Evolutionary conservation across 2,113 vertebrate genomes (phyloP), one percentile per base, ranked within the genome.

Genomic region (Platycercus adscitus): DNA sequence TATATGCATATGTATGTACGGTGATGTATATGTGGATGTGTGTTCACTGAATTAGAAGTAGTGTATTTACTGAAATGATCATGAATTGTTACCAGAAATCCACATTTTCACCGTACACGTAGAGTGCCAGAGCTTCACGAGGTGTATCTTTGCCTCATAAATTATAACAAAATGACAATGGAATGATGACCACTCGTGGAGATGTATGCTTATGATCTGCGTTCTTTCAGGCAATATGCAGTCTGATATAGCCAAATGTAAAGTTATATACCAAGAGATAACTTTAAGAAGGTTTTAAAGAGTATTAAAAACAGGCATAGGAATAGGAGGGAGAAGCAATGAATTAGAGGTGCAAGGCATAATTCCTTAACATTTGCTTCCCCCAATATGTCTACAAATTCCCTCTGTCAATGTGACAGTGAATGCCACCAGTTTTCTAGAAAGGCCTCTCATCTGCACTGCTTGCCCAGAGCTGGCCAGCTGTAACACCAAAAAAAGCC

Each of bases 371-470:
- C 15, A 17, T 52, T 46, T 37, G 5, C 3, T 65, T 4, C 13
- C 13, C 6, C 3, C 5, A 26, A 7, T 7, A 14, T 2, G 1
- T 31, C 6, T 53, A 31, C 7, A 63, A 47, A 41, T 55, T 41
- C 16, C 9, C 4, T 39, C 19, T 31, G 8, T 63, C 39, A 63
- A 9, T 35, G 53, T 20, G 8, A 9, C 9, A 49, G n/a, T 43
- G 14, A 78, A 37, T 33, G 26, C 31, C 35, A 71, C 9, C 5
- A 16, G 39, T n/a, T 35, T 53, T 76, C 55, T 29, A 31, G 29
- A 55, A 35, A 35, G 17, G 7, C 39, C 7, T 28, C 28, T 58
- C 0, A 0, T 20, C 15, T 41, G 24, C 17, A 37, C 11, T 39
- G 31, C 35, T 41, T 65, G 13, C 11, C 10, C 29, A 21, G 29